Evolutionary conservation across 2,888 invertebrate species (phyloP).

Genomic region (Melanargia galathea): DNA sequence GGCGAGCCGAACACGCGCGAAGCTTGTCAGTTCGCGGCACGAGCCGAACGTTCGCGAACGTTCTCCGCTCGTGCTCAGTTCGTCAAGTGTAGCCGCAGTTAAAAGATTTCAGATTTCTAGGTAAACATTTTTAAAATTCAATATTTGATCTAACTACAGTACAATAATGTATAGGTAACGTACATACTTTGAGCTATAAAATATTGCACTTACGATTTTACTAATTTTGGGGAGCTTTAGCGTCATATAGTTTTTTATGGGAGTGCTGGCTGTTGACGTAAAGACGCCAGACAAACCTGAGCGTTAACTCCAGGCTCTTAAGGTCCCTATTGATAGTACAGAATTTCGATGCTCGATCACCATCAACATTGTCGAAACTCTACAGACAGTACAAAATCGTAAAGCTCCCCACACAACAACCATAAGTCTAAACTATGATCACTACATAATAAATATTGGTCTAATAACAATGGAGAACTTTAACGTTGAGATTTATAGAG

Average conservation of each 20-base stretch:
- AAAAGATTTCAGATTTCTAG: not conserved
- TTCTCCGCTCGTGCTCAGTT: no score
- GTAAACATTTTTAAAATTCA: constrained; percentile 42
- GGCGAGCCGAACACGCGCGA: no score
- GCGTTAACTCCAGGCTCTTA: no score
- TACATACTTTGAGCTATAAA: constrained; percentile 62
- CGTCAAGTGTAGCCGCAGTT: no score
- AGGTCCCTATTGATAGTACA: no score
- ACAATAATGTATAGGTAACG: constrained; percentile 55
- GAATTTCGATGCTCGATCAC: no score
- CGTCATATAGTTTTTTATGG: not conserved
- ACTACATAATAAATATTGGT: not conserved
- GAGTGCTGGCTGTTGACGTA: no score
- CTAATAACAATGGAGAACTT: not conserved
- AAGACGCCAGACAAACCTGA: no score
- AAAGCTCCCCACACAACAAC: constrained; percentile 2
- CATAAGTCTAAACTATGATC: constrained; percentile 1
- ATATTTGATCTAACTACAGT: constrained; percentile 56
- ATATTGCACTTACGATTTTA: constrained; percentile 59
- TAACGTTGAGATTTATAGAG: no score
- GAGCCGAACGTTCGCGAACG: no score
- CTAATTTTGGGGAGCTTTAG: constrained; percentile 12
- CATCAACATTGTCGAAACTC: not conserved
- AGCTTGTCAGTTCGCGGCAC: no score
- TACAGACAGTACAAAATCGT: not conserved